Conservation (phyloP, 2,888 invertebrate genomes). For the Phorcus lineatus region DNA sequence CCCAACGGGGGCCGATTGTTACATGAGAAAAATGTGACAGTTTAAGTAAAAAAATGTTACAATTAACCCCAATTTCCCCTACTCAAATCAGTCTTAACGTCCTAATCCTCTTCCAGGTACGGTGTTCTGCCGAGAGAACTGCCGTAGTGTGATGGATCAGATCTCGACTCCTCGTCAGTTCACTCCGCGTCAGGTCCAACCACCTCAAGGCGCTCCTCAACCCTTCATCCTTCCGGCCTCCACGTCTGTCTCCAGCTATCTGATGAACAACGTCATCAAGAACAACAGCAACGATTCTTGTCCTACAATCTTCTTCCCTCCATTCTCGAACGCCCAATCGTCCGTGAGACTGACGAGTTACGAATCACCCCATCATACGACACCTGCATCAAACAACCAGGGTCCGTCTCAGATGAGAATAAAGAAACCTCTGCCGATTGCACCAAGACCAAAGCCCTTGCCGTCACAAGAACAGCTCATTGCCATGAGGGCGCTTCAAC, state of each 20-base stretch:
- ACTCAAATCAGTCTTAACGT: too few species aligned
- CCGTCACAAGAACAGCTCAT: background rate
- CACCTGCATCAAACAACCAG: too few species aligned
- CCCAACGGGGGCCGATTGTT: too few species aligned
- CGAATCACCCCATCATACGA: too few species aligned
- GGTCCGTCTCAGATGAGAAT: background rate
- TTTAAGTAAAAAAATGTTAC: too few species aligned
- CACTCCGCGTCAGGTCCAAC: background rate
- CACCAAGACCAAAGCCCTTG: background rate
- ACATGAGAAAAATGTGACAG: too few species aligned
- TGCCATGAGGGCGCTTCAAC: too few species aligned
- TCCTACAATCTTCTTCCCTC: background rate
- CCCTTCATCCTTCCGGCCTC: background rate
- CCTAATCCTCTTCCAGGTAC: background rate
- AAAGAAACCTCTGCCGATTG: background rate
- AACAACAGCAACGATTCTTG: background rate
- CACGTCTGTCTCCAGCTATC: background rate
- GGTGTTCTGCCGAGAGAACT: slow-evolving; percentile 5
- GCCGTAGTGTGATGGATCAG: background rate
- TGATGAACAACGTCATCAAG: slow-evolving; percentile 1
- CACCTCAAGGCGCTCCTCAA: background rate
- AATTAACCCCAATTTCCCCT: too few species aligned
- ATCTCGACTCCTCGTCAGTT: background rate
- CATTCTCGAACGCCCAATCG: background rate
- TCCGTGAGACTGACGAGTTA: too few species aligned